These are phyloP conservation scores for Macrotrachela quadricornifera DNA, from an alignment of 1,140 invertebrate genomes.

Conservation along the genomic window DNA sequence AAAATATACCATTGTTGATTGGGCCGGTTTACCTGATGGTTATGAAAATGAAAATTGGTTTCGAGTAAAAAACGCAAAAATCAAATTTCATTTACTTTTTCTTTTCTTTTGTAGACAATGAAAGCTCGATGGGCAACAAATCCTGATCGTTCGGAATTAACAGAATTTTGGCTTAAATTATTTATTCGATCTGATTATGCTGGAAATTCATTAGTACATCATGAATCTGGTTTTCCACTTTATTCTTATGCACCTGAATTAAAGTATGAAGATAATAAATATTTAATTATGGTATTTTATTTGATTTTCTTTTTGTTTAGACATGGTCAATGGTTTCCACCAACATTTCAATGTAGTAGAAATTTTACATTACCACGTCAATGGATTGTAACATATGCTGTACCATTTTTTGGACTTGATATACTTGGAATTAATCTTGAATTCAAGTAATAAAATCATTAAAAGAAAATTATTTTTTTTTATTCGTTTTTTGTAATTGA, in stretches of 20 bases:
- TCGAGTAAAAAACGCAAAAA: too few species aligned
- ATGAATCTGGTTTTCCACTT: constrained; percentile 3
- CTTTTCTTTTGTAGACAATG: background rate
- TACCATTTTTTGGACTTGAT: constrained; percentile 90
- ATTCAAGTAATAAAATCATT: constrained; percentile 22
- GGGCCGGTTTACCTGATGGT: constrained; percentile 11
- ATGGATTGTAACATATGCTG: constrained; percentile 81
- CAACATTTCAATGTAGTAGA: constrained; percentile 78
- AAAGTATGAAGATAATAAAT: background rate
- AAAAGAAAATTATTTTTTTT: background rate
- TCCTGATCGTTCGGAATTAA: constrained; percentile 50
- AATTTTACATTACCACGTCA: constrained; percentile 44
- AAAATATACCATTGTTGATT: constrained; percentile 9
- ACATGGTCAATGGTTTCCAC: constrained; percentile 74
- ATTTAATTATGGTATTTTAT: constrained; percentile 3
- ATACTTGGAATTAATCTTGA: constrained; percentile 42
- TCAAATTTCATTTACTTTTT: background rate
- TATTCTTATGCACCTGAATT: constrained; percentile 8
- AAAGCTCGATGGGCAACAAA: constrained; percentile 66
- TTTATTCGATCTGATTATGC: constrained; percentile 64
- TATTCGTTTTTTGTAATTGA: background rate
- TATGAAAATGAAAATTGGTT: constrained; percentile 9
- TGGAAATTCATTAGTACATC: constrained; percentile 4
- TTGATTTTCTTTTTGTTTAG: constrained; percentile 36
- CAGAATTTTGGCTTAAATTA: constrained; percentile 76